phyloP scores from a whole-genome alignment of 2,888 invertebrate species.

The Drosophila imparisetae region DNA sequence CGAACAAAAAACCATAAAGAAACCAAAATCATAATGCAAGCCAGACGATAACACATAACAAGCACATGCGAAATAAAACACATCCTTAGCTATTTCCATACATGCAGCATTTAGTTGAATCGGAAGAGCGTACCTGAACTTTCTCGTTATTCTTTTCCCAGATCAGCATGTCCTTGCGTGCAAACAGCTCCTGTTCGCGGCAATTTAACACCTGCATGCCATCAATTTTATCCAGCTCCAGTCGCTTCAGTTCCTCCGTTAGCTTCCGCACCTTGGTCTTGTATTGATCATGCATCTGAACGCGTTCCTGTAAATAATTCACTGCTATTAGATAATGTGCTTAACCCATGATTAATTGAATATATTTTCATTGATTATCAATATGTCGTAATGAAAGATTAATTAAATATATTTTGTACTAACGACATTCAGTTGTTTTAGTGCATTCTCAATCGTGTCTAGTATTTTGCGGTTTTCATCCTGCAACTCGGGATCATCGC shows the following conservation, averaged over 20 bases:
- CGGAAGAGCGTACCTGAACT: conserved; percentile 80
- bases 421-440: conserved; percentile 86
- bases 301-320: conserved; percentile 84
- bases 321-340: background rate
- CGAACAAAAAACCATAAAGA: conserved; percentile 65
- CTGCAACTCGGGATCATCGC: conserved; percentile 88
- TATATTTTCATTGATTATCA: background rate
- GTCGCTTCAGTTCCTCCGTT: conserved; percentile 85
- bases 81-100: background rate
- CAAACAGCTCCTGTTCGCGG: conserved; percentile 85
- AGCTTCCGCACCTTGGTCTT: conserved; percentile 83
- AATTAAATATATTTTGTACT: conserved; percentile 26
- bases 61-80: conserved; percentile 14
- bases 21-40: conserved; percentile 68
- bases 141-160: conserved; percentile 85
- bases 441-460: conserved; percentile 89
- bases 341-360: background rate
- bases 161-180: conserved; percentile 84
- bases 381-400: background rate
- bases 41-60: conserved; percentile 40
- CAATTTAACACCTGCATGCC: conserved; percentile 86
- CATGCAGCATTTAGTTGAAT: conserved; percentile 16
- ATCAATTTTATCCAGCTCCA: conserved; percentile 86
- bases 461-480: conserved; percentile 88
- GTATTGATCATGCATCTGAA: conserved; percentile 85